Evolutionary conservation across 1,140 invertebrate genomes (phyloP).

Genomic region (Atopsyche davidsoni): DNA sequence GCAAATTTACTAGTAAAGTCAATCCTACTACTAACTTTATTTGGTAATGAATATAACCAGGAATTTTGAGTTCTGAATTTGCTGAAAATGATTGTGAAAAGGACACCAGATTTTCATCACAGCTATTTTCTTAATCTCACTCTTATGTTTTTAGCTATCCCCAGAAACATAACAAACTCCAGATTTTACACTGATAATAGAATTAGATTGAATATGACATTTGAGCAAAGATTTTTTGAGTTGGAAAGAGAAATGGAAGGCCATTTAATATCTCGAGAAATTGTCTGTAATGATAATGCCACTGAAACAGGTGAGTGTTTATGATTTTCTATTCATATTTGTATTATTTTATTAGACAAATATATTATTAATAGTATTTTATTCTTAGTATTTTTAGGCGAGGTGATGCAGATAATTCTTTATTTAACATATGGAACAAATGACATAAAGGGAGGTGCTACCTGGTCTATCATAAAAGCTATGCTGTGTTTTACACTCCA

Average conservation of each 20-base stretch:
- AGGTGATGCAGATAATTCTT: conserved; percentile 77
- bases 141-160: conserved; percentile 8
- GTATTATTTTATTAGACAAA: conserved; percentile 19
- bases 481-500: conserved; percentile 69
- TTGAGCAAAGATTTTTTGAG: conserved; percentile 82
- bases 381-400: conserved; percentile 72
- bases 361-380: conserved; percentile 24
- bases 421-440: conserved; percentile 79
- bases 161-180: conserved; percentile 41
- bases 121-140: not conserved
- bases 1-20: no score
- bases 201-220: conserved; percentile 37
- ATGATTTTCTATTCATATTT: conserved; percentile 10
- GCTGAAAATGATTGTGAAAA: conserved; percentile 30
- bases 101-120: not conserved
- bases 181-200: conserved; percentile 43
- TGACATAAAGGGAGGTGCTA: conserved; percentile 78
- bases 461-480: conserved; percentile 73
- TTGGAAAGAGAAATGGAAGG: conserved; percentile 81
- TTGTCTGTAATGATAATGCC: conserved; percentile 56
- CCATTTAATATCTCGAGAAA: conserved; percentile 61
- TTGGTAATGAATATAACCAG: no score
- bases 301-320: conserved; percentile 52
- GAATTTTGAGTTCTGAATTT: conserved; percentile 30
- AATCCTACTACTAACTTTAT: no score